Evolutionary conservation across 2,797 vertebrate species (phyloP).

Genomic region (Columba guinea): DNA sequence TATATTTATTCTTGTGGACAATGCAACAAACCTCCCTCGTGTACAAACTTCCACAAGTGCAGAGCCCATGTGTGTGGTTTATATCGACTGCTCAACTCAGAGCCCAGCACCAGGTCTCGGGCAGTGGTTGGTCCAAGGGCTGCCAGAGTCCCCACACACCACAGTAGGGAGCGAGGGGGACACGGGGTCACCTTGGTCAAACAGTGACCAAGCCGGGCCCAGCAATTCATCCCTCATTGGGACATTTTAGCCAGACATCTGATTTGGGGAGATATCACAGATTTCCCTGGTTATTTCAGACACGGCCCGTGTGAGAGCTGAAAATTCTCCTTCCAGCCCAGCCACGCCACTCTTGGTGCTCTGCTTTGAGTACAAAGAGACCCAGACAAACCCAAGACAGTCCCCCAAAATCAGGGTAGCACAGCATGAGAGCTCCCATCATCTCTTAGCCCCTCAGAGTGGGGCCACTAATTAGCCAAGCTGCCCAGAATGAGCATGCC

Average conservation of each 20-base stretch:
- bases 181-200: fast-evolving
- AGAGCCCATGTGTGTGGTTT: fast-evolving
- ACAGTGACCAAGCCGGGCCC: neutral
- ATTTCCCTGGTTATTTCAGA: neutral
- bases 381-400: neutral
- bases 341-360: fast-evolving
- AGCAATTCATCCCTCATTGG: neutral
- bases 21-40: fast-evolving
- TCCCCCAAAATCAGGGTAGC: neutral
- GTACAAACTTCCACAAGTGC: fast-evolving
- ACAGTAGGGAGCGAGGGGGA: fast-evolving
- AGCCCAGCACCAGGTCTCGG: neutral
- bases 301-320: fast-evolving
- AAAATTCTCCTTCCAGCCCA: neutral
- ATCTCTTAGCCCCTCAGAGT: neutral
- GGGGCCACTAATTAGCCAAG: neutral
- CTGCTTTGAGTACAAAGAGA: neutral
- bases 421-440: fast-evolving
- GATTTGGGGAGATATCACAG: too few relatives aligned
- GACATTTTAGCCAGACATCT: neutral
- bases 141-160: fast-evolving
- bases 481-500: fast-evolving
- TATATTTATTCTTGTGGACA: neutral
- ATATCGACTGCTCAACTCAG: neutral
- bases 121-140: neutral